Conservation (phyloP, 2,797 vertebrate genomes). For the Alcedo quadribrachys region DNA sequence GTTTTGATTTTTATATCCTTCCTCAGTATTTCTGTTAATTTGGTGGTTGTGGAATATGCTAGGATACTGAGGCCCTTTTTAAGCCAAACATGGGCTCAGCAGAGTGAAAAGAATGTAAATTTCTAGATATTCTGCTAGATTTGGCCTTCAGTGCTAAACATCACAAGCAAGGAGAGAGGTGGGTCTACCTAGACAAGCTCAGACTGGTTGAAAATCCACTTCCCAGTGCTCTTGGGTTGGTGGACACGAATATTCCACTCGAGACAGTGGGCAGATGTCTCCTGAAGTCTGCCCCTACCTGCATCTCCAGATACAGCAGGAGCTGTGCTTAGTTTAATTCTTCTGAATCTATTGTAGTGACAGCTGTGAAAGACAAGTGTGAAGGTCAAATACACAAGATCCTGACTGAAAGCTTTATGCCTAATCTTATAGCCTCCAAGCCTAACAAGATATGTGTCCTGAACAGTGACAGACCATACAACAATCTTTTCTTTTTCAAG, state of each 20-base stretch:
- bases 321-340: rapidly evolving
- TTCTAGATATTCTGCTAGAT: not conserved
- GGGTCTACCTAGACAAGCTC: rapidly evolving
- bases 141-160: not conserved
- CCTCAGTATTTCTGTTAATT: not conserved
- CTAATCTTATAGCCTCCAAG: not conserved
- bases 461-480: not conserved
- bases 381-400: not conserved
- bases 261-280: not conserved
- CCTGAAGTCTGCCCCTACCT: not conserved
- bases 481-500: not conserved
- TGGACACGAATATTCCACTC: rapidly evolving
- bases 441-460: not conserved
- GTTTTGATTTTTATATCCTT: not conserved
- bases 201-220: not conserved
- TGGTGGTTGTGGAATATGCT: not conserved
- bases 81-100: not conserved
- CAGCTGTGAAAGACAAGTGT: constrained; percentile 10
- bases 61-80: not conserved
- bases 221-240: not conserved
- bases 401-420: not conserved
- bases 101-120: rapidly evolving
- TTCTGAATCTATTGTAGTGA: not conserved
- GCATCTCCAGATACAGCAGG: not conserved
- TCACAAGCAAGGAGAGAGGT: not conserved